Evolutionary conservation across 1,140 invertebrate genomes (phyloP).

Genomic region (Mycetomoellerius zeteki): DNA sequence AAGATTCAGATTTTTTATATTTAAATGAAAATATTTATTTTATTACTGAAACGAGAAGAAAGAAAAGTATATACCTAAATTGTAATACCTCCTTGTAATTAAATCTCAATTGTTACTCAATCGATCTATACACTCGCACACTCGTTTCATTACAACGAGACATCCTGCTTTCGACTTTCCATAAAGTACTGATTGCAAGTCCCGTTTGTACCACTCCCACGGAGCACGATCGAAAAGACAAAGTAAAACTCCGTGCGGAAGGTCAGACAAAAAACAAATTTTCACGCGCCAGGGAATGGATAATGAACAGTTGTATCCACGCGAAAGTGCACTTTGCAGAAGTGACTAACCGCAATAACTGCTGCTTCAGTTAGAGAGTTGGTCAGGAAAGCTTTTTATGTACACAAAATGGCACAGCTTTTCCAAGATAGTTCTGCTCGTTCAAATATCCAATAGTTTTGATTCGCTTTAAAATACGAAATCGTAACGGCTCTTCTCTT

Average conservation of each 20-base stretch:
- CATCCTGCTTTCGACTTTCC: conserved; percentile 84
- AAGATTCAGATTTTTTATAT: neutral
- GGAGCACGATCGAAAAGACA: conserved; percentile 1
- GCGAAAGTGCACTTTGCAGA: conserved; percentile 61
- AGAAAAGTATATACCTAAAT: neutral
- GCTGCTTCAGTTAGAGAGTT: conserved; percentile 47
- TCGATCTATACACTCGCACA: conserved; percentile 66
- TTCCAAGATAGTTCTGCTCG: neutral
- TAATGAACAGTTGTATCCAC: conserved; percentile 53
- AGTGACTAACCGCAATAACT: conserved; percentile 35
- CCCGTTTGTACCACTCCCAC: neutral
- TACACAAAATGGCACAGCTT: conserved; percentile 33
- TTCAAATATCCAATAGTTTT: neutral
- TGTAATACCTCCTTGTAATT: neutral
- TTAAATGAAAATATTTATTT: neutral
- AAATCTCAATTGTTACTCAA: conserved; percentile 67
- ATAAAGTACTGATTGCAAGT: conserved; percentile 55
- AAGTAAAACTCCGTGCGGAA: conserved; percentile 7
- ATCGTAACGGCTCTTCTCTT: neutral
- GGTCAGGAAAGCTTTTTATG: conserved; percentile 20
- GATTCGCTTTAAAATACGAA: neutral
- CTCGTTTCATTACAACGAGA: conserved; percentile 77
- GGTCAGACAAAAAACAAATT: conserved; percentile 51
- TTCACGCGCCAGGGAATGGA: conserved; percentile 28
- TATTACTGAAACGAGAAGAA: neutral